phyloP scores from a whole-genome alignment of 1,140 invertebrate species.

The Cotesia chilonis region DNA sequence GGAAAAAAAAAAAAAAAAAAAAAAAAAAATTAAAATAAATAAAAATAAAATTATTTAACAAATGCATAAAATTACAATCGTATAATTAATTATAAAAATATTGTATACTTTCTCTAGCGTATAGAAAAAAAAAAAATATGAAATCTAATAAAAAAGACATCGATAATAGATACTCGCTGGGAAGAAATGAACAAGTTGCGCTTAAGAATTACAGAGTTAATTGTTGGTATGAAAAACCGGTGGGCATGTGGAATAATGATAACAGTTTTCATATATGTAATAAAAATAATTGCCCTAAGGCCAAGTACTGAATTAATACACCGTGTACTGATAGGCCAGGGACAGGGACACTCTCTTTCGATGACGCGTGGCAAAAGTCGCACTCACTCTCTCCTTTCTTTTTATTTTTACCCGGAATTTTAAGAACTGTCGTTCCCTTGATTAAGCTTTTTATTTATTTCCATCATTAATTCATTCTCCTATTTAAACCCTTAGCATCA shows the following conservation, averaged over 20 bases:
- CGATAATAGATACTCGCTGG: too few relatives aligned
- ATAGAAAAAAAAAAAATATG: too few relatives aligned
- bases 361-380: conserved; percentile 20
- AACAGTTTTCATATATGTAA: background rate
- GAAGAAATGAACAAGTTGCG: too few relatives aligned
- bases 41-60: background rate
- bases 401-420: conserved; percentile 11
- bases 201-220: too few relatives aligned
- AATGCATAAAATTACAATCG: background rate
- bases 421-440: background rate
- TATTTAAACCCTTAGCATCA: too few relatives aligned
- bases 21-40: too few relatives aligned
- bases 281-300: conserved; percentile 10
- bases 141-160: too few relatives aligned
- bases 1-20: background rate
- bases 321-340: conserved; percentile 19
- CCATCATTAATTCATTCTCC: too few relatives aligned
- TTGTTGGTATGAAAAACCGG: background rate
- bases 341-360: conserved; percentile 31
- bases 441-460: background rate
- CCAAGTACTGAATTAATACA: background rate
- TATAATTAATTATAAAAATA: background rate
- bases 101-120: background rate
- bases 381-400: conserved; percentile 25
- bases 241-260: background rate